Conservation (phyloP, 2,888 invertebrate genomes). For the Steinernema scapterisci region DNA sequence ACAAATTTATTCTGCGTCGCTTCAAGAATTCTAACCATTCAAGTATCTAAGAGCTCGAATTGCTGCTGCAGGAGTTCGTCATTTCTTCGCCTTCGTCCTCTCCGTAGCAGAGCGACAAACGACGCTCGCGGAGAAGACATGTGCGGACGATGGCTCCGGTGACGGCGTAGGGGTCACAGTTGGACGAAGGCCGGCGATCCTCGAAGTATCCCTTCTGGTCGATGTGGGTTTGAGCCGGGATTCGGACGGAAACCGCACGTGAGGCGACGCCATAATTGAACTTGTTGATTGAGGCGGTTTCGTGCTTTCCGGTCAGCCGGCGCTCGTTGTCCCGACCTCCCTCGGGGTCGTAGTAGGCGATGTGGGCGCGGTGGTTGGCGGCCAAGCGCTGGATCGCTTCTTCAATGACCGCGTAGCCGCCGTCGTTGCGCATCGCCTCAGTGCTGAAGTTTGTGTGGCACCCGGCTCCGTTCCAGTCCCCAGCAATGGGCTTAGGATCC, state of each 20-base stretch:
- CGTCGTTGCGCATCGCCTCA: conserved; percentile 78
- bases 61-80: neutral
- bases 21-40: no score
- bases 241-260: conserved; percentile 60
- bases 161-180: conserved; percentile 63
- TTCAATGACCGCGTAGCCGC: conserved; percentile 53
- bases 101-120: no score
- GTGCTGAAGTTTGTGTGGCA: conserved; percentile 96
- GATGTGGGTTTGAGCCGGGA: conserved; percentile 60
- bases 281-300: conserved; percentile 93
- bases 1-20: no score
- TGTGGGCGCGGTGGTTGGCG: conserved; percentile 86
- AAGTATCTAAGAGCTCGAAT: neutral
- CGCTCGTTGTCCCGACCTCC: conserved; percentile 89
- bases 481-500: conserved; percentile 70
- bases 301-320: conserved; percentile 80
- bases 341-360: conserved; percentile 91
- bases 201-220: conserved; percentile 63
- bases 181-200: conserved; percentile 64
- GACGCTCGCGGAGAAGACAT: neutral
- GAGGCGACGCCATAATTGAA: conserved; percentile 75
- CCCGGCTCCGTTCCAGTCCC: conserved; percentile 88
- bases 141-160: conserved; percentile 49
- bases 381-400: conserved; percentile 84
- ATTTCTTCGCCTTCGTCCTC: neutral